These are phyloP conservation scores for Heterodera filipjevi DNA, from an alignment of 2,888 invertebrate genomes.

Conservation along the genomic window DNA sequence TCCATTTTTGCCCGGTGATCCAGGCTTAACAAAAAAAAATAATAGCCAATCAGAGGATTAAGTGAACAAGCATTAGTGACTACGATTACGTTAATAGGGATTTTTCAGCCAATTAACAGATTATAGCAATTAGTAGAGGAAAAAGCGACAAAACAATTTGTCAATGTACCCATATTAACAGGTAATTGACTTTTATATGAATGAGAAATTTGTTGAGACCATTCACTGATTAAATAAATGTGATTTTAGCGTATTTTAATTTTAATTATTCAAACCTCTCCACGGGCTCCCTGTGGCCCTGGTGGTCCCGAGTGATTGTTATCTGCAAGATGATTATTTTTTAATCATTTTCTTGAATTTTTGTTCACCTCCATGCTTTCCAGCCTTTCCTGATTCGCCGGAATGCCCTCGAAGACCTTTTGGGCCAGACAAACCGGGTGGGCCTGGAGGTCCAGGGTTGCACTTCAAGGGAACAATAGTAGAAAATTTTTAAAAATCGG, in stretches of 20 bases:
- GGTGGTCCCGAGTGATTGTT: constrained; percentile 59
- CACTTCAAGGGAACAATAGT: constrained; percentile 37
- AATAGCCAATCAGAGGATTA: no score
- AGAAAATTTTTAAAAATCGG: neutral
- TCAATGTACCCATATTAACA: no score
- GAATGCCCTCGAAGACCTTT: constrained; percentile 53
- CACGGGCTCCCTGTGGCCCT: constrained; percentile 34
- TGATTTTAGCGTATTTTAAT: no score
- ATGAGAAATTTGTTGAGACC: neutral
- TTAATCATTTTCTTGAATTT: neutral
- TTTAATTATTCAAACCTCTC: neutral
- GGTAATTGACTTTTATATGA: no score
- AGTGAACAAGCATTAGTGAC: no score
- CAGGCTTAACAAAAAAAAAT: neutral
- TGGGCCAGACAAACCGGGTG: constrained; percentile 53
- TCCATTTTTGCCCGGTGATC: neutral
- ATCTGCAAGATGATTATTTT: constrained; percentile 33
- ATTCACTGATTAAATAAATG: no score
- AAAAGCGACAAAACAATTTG: no score
- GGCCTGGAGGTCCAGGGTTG: constrained; percentile 55
- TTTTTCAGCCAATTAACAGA: no score
- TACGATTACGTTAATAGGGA: no score
- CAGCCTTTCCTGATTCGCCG: constrained; percentile 29
- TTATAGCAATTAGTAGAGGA: no score
- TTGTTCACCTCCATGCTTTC: constrained; percentile 43